Evolutionary conservation across 2,888 invertebrate species (phyloP), one percentile per base, ranked within the genome.

Genomic region (Panorpa germanica): DNA sequence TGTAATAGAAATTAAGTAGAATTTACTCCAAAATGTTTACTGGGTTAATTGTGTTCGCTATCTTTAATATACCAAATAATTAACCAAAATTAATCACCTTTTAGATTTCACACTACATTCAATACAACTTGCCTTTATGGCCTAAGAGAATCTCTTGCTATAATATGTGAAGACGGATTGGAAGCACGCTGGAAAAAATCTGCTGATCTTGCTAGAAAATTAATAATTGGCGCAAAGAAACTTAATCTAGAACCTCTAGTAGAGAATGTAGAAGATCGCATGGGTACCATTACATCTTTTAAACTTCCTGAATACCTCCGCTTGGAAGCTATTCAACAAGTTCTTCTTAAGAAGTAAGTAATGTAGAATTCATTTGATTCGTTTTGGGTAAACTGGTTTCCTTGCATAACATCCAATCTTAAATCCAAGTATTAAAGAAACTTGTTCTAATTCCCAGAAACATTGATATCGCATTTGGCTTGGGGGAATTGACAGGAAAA

Each of bases 41-140:
- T n/a, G n/a, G n/a, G n/a, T n/a, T n/a, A n/a, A n/a, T n/a, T n/a
- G n/a, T n/a, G n/a, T 7, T 22, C 8, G 10, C 18, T 17, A 8
- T 8, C 24, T 32, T 13, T 17, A 12, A 10, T 33, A 24, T 21
- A n/a, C 6, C 3, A 27, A 14, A 7, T 12, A 17, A 24, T 8
- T 8, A 8, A 3, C 8, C 25, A 9, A 35, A 11, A 31, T 27
- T 28, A 28, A 24, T 20, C 21, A 25, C 35, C 22, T 29, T 16
- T 35, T 46, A 47, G 41, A 25, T 91, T 90, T 47, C 90, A 91
- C 51, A 90, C 91, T 51, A 91, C 91, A 0, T 63, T 78, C 9
- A 73, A 76, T 10, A 64, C 82, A 0, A 80, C 74, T 3, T 52
- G 80, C 26, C 46, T 90, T 1, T 88, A 80, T 54, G 82, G 76